Conservation (phyloP, 64 coral and sea anemone species). For the Cladopsammia gracilis region DNA sequence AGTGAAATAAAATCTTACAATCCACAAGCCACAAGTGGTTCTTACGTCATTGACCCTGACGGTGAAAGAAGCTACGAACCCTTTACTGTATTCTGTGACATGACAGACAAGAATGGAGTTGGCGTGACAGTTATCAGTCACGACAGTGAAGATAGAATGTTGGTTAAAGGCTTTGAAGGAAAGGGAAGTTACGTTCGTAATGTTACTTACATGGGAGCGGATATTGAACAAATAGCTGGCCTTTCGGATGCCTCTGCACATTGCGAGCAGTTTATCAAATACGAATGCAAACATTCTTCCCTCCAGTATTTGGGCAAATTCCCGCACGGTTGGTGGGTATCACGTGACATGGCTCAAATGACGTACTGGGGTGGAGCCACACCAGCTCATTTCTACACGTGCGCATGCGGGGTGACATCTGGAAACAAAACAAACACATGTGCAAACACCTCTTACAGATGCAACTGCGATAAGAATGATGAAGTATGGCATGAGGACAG, state of each 20-base stretch:
- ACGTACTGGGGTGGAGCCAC: constrained; percentile 2
- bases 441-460: neutral
- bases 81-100: constrained; percentile 60
- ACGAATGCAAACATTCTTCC: neutral
- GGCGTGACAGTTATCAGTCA: constrained; percentile 66
- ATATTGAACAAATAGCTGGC: neutral
- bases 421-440: neutral
- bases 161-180: neutral
- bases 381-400: constrained; percentile 8
- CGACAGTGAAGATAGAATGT: constrained; percentile 38
- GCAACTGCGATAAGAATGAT: constrained; percentile 30
- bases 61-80: neutral
- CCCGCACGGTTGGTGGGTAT: constrained; percentile 47
- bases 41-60: constrained; percentile 63
- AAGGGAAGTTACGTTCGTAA: constrained; percentile 2
- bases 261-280: constrained; percentile 67
- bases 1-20: constrained; percentile 32
- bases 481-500: neutral
- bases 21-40: constrained; percentile 27
- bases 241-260: neutral
- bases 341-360: neutral
- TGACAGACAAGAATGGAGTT: constrained; percentile 52
- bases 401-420: neutral
- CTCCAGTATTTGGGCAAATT: neutral
- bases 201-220: constrained; percentile 7